These are phyloP conservation scores for Phyto melanocephala DNA, from an alignment of 2,888 invertebrate genomes.

Conservation along the genomic window DNA sequence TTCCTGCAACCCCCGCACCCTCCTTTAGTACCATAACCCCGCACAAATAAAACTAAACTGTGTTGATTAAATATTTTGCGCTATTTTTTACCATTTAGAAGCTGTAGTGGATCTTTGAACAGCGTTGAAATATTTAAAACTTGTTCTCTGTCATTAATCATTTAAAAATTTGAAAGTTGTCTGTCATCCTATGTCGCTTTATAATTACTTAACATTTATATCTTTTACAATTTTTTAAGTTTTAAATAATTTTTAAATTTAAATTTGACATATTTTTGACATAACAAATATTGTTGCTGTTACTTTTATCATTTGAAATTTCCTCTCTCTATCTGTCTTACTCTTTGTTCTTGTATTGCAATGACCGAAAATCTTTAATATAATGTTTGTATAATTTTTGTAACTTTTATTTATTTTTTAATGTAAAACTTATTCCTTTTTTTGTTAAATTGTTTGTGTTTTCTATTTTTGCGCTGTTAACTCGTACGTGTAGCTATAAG, in stretches of 20 bases:
- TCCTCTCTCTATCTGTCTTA: neutral
- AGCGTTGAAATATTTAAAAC: neutral
- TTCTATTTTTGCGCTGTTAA: constrained; percentile 2
- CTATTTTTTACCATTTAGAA: neutral
- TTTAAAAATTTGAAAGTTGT: neutral
- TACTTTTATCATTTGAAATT: neutral
- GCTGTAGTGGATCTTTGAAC: neutral
- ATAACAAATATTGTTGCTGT: neutral
- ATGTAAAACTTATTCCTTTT: constrained; percentile 15
- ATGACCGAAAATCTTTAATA: neutral
- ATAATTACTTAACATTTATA: neutral
- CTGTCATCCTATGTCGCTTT: neutral
- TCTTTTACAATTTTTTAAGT: neutral
- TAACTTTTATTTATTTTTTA: constrained; percentile 12
- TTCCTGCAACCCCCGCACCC: neutral
- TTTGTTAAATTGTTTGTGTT: neutral
- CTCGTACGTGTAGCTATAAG: too few species aligned
- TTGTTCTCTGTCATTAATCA: neutral
- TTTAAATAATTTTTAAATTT: neutral
- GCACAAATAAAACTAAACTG: too few species aligned
- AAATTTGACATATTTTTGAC: constrained; percentile 2
- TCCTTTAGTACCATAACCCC: too few species aligned
- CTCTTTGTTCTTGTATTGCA: neutral
- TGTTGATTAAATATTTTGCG: neutral
- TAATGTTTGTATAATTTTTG: neutral